Conservation (phyloP, 1,140 invertebrate species). For the Drosophila repletoides region DNA sequence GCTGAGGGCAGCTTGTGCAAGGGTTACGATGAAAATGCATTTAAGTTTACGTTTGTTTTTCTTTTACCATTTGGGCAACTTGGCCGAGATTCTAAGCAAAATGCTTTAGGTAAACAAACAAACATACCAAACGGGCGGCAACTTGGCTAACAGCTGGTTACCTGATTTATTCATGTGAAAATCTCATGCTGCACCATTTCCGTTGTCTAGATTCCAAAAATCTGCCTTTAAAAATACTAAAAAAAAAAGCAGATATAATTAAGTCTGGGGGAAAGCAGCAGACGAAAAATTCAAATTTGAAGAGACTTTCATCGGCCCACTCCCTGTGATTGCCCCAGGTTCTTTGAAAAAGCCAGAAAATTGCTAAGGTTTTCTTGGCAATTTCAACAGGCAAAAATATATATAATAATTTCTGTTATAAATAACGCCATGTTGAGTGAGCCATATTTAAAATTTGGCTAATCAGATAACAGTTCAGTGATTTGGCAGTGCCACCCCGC, state of each 20-base stretch:
- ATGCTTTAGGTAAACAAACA: conserved; percentile 54
- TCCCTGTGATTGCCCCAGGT: not conserved
- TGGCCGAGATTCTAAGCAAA: conserved; percentile 46
- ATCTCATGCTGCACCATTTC: conserved; percentile 33
- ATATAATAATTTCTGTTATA: too few relatives aligned
- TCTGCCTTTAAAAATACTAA: too few relatives aligned
- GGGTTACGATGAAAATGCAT: conserved; percentile 4
- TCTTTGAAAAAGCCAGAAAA: too few relatives aligned
- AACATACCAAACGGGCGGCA: conserved; percentile 15
- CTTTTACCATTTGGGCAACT: conserved; percentile 30
- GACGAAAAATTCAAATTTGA: conserved; percentile 4
- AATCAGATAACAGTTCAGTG: too few relatives aligned
- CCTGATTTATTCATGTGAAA: conserved; percentile 48
- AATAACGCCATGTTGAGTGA: too few relatives aligned
- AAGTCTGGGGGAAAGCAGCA: not conserved
- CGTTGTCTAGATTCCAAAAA: conserved; percentile 11
- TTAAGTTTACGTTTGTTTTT: conserved; percentile 7
- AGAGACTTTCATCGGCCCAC: not conserved
- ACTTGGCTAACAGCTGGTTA: conserved; percentile 34
- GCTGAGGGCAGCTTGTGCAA: not conserved
- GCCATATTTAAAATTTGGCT: too few relatives aligned
- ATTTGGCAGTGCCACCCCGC: too few relatives aligned
- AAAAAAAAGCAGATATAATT: too few relatives aligned
- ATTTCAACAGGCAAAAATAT: too few relatives aligned
- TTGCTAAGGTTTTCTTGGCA: too few relatives aligned